Conservation (phyloP, 30 jellyfish, hydroid and myxozoan species). For the Turritopsis rubra region DNA sequence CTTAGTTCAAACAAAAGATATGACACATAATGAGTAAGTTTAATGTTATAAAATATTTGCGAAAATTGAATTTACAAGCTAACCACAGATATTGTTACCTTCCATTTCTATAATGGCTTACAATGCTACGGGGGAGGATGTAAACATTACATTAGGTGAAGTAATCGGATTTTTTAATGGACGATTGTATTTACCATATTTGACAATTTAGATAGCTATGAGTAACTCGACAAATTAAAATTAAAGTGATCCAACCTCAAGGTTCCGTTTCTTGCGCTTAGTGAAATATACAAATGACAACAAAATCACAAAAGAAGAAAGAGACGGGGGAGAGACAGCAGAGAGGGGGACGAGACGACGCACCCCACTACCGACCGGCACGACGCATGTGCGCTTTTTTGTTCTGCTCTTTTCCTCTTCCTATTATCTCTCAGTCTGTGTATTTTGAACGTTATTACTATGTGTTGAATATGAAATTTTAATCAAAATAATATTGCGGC, state of each 20-base stretch:
- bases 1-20: background rate
- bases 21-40: background rate
- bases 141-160: background rate
- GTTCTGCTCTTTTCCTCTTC: too few relatives aligned
- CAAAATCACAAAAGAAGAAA: background rate
- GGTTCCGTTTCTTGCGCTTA: background rate
- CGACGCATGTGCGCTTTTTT: too few relatives aligned
- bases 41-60: background rate
- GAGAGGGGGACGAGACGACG: too few relatives aligned
- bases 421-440: too few relatives aligned
- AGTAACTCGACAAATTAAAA: background rate
- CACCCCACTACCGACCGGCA: too few relatives aligned
- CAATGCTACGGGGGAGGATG: background rate
- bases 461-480: too few relatives aligned
- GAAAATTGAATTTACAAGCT: background rate
- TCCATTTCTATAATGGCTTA: slow-evolving; percentile 8
- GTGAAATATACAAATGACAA: too few relatives aligned
- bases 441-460: too few relatives aligned
- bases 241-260: background rate
- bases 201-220: background rate
- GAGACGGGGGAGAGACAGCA: background rate
- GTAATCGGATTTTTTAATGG: background rate
- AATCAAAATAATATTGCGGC: too few relatives aligned
- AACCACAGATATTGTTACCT: background rate
- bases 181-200: background rate